Evolutionary conservation across 2,797 vertebrate species (phyloP), one percentile per base, ranked within the genome.

Genomic region (Leuciscus waleckii): DNA sequence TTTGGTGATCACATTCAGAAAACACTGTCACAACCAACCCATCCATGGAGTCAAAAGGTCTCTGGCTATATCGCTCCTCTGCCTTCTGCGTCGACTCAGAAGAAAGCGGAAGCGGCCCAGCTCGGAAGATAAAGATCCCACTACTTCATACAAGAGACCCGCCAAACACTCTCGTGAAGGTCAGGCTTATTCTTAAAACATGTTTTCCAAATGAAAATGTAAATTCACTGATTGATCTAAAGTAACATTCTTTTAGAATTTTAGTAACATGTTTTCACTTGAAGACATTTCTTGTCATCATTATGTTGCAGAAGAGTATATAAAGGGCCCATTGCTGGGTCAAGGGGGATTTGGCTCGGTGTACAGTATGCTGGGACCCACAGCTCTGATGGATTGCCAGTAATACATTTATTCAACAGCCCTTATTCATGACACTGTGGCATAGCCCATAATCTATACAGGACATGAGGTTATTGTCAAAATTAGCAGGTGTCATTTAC

Each of bases 271-370:
- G 49, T 51, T 16, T 49, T 43, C 11, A 43, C 13, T 68, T 37
- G 6, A 68, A 68, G 7, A 37, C 16, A 43, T 46, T 73, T 73
- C 23, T 43, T 7, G 23, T 17, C 13, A 3, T 46, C 43, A 1
- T 26, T 26, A 14, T 46, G 11, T 78, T 61, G 49, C 29, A 61
- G 23, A 83, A 2, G 46, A 46, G 2, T 88, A 89, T 58, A 37
- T 73, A 6, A 35, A 67, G 68, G 58, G 70, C 26, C 26, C 56
- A 21, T 35, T 86, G 29, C 84, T 87, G 81, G 84, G 86, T 14
- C n/a, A 65, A 75, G 77, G 84, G 19, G 82, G 79, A 54, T 89
- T 56, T 71, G 74, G 84, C 21, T 37, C 37, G 21, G 87, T 89
- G 69, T 86, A n/a, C n/a, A n/a, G n/a, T n/a, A 68, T 58, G 79